phyloP scores from a whole-genome alignment of 2,888 invertebrate species.

The Aquatica leii region DNA sequence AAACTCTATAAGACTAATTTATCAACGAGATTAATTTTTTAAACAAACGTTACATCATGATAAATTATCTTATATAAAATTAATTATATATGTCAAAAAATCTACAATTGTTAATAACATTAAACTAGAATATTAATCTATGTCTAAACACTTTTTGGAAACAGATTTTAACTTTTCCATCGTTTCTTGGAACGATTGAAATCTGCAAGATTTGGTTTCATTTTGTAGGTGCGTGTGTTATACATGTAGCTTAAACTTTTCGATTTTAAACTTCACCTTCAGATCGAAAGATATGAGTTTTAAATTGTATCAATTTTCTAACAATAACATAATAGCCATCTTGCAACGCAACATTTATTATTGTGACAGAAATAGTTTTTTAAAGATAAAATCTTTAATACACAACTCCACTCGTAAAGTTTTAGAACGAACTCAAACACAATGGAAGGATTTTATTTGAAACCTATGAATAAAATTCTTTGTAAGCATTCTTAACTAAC shows the following conservation, averaged over 20 bases:
- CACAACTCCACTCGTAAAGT: neutral
- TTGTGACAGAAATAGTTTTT: conserved; percentile 7
- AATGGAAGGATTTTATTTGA: neutral
- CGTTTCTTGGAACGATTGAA: no score
- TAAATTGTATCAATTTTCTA: neutral
- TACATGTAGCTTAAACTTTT: neutral
- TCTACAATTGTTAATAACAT: no score
- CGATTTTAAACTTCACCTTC: conserved; percentile 8
- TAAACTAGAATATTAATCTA: no score
- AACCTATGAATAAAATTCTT: neutral
- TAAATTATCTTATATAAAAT: no score
- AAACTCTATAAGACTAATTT: no score
- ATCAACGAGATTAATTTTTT: no score
- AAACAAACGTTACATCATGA: no score
- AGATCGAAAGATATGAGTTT: conserved; percentile 11
- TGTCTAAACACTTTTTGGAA: no score
- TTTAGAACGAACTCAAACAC: neutral
- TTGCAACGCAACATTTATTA: neutral
- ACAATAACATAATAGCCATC: neutral
- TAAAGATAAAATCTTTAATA: conserved; percentile 1
- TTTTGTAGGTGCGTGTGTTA: no score
- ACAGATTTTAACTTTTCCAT: no score
- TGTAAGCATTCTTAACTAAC: neutral
- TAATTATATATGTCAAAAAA: no score
- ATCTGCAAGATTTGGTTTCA: no score